Evolutionary conservation across 2,113 vertebrate species (phyloP).

Genomic region (Cyprinodon tularosa): DNA sequence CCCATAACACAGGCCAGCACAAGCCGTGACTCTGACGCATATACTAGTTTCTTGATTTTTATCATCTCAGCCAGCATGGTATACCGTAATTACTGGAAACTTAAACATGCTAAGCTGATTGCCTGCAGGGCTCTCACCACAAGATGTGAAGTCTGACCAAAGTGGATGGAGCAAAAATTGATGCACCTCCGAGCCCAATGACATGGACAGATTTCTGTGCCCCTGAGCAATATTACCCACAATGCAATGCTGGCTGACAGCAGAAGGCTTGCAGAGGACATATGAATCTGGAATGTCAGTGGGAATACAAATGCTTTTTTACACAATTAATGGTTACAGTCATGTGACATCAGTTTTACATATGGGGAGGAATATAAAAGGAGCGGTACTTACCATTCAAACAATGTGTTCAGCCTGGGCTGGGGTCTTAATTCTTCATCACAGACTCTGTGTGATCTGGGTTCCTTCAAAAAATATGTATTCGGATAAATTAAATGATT

Average conservation of each 20-base stretch:
- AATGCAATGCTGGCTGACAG: constrained; percentile 73
- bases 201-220: constrained; percentile 76
- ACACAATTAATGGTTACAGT: constrained; percentile 76
- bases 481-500: neutral
- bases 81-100: constrained; percentile 80
- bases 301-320: constrained; percentile 71
- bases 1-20: constrained; percentile 67
- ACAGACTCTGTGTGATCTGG: constrained; percentile 59
- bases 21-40: constrained; percentile 54
- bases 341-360: constrained; percentile 69
- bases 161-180: constrained; percentile 78
- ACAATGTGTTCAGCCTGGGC: constrained; percentile 67
- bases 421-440: constrained; percentile 56
- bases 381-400: constrained; percentile 79
- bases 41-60: constrained; percentile 74
- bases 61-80: constrained; percentile 72
- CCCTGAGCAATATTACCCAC: constrained; percentile 77
- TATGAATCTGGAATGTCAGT: constrained; percentile 73
- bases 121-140: constrained; percentile 54
- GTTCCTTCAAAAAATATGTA: constrained; percentile 63
- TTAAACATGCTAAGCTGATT: constrained; percentile 77
- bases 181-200: constrained; percentile 77
- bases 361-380: constrained; percentile 51
- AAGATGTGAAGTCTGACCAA: constrained; percentile 72
- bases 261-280: constrained; percentile 72